Conservation (phyloP, 2,113 vertebrate species). For the Crotalus tigris region DNA sequence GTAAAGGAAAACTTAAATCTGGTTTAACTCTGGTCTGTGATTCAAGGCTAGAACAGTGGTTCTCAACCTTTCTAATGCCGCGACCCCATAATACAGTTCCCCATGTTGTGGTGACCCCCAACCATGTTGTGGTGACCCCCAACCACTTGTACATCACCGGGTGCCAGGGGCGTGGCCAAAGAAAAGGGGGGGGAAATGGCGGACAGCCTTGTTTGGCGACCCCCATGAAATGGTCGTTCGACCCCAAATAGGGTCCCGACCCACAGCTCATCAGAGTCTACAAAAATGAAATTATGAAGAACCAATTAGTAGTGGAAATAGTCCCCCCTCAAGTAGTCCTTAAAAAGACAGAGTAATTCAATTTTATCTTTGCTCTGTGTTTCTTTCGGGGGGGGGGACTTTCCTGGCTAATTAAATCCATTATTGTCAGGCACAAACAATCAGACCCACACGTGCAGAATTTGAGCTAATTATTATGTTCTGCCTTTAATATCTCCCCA, state of each 20-base stretch:
- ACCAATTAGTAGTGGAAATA: background rate
- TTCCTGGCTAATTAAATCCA: background rate
- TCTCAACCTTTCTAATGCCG: too few species aligned
- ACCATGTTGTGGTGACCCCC: too few species aligned
- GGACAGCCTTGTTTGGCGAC: too few species aligned
- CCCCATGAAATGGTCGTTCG: too few species aligned
- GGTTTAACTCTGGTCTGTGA: background rate
- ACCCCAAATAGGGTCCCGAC: too few species aligned
- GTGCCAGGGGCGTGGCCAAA: too few species aligned
- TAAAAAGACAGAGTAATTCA: background rate
- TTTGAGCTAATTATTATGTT: background rate
- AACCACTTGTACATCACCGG: too few species aligned
- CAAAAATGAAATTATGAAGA: background rate
- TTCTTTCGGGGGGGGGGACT: background rate
- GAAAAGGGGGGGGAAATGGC: too few species aligned
- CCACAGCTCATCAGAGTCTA: background rate
- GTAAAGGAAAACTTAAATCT: background rate
- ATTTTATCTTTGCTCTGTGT: background rate
- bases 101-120: too few species aligned
- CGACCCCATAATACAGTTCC: too few species aligned
- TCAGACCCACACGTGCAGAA: background rate
- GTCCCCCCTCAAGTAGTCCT: background rate
- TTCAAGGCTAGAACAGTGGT: too few species aligned
- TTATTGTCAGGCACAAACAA: background rate
- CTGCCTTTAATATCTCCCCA: background rate